Base-by-base conservation (phyloP, 2,113 vertebrate species). In the Zeus faber region DNA sequence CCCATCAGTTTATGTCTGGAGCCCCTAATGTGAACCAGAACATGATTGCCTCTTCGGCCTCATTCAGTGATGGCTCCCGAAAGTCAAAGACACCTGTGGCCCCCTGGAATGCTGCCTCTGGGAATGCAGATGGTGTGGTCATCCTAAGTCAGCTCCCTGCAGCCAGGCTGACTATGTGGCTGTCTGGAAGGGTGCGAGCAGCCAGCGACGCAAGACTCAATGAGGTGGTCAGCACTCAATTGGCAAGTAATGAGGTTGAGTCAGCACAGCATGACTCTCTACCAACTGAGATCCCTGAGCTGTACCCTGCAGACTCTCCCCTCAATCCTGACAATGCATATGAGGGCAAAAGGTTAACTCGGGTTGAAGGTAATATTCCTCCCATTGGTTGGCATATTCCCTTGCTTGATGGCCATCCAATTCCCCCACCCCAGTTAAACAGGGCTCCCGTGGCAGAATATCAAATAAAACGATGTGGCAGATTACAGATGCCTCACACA, bases 91-190 rank as follows among this genome's bases (percentile, higher is more conserved):
- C 23, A 9, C 50, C 24, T 1, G 20, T 27, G 22, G 16, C 39
- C 5, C 26, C 47, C 27, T 64, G 50, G 70, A 21, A 37, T 0
- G 11, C 48, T 27, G 26, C 33, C 0, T 58, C 45, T 25, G 22
- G 9, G 3, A 7, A 17, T 21, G 47, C 22, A 8, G 21, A 70
- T 16, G 49, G 55, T n/a, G 53, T 80, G 1, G 44, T 78, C 6
- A 24, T 65, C 3, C 21, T 80, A 10, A 76, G 53, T 0, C 58
- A 62, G 46, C 65, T 67, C 18, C 72, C 61, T 6, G 37, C n/a
- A 41, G 21, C 47, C 4, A 67, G 46, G 17, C 31, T 77, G 33
- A 71, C 76, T 1, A 29, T 80, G 0, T 83, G 70, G 76, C 45
- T 78, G 5, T 69, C 76, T 54, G 72, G 44, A 17, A 31, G 59